A percentile compares a stretch with the other conserved stretches of the same genome.
These are phyloP conservation scores for Drosophila navojoa DNA, from an alignment of 1,140 invertebrate species.

Conservation along the genomic window DNA sequence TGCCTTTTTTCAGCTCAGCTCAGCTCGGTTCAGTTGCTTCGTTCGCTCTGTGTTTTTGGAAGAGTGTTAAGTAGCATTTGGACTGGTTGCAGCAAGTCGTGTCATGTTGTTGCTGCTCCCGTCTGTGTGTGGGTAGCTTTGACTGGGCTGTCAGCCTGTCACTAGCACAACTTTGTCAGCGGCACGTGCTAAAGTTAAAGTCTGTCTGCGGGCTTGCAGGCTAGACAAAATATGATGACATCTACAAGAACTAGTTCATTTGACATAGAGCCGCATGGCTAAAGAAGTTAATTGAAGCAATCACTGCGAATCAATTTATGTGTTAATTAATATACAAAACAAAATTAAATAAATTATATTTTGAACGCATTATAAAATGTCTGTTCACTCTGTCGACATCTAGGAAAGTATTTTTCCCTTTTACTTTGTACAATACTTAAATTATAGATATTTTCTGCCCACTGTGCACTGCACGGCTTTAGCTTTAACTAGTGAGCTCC, in stretches of 20 bases:
- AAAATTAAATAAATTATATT: too few relatives aligned
- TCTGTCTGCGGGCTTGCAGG: slow-evolving; percentile 7
- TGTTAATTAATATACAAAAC: too few relatives aligned
- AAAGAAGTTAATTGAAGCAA: not conserved
- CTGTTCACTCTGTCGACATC: too few relatives aligned
- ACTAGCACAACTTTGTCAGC: slow-evolving; percentile 65
- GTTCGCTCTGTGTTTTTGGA: slow-evolving; percentile 18
- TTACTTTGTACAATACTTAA: too few relatives aligned
- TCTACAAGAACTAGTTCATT: slow-evolving; percentile 4
- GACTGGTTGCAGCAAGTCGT: slow-evolving; percentile 10
- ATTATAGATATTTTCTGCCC: too few relatives aligned
- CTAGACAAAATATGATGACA: slow-evolving; percentile 18
- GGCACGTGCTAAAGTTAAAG: slow-evolving; percentile 30
- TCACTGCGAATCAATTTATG: too few relatives aligned
- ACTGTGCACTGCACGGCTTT: too few relatives aligned
- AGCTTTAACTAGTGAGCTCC: too few relatives aligned
- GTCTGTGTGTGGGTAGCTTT: slow-evolving; percentile 63
- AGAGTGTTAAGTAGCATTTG: slow-evolving; percentile 71
- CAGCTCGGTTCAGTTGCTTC: slow-evolving; percentile 1
- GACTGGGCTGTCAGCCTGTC: slow-evolving; percentile 72
- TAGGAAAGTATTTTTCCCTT: too few relatives aligned
- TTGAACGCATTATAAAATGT: too few relatives aligned
- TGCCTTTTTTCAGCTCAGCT: not conserved
- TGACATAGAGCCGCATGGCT: not conserved
- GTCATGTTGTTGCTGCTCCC: slow-evolving; percentile 22